A percentile compares a stretch with the other conserved stretches of the same genome.
phyloP scores from a whole-genome alignment of 2,113 vertebrate species.

The Chauna torquata region DNA sequence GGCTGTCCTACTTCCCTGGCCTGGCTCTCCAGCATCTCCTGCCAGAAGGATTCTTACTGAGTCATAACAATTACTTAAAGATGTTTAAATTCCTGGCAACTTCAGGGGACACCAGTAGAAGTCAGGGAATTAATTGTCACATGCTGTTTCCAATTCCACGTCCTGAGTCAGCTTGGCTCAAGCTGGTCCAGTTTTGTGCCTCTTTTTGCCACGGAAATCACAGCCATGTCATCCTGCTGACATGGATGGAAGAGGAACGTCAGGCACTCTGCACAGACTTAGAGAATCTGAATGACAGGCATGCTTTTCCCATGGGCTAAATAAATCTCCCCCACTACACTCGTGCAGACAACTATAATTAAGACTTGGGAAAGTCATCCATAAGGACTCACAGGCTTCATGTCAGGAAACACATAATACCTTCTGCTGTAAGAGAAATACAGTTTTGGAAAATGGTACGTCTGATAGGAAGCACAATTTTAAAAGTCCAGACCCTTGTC shows the following conservation, averaged over 20 bases:
- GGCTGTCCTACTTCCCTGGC: constrained; percentile 27
- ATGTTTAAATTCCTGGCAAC: constrained; percentile 52
- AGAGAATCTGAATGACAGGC: constrained; percentile 26
- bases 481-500: constrained; percentile 23
- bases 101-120: background rate
- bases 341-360: constrained; percentile 52
- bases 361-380: constrained; percentile 46
- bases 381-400: constrained; percentile 23
- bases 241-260: background rate
- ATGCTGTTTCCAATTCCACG: background rate
- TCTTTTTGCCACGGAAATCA: constrained; percentile 17
- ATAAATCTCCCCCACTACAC: constrained; percentile 50
- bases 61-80: constrained; percentile 59
- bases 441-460: background rate
- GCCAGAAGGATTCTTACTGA: constrained; percentile 42
- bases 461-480: constrained; percentile 29
- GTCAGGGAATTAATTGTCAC: constrained; percentile 10
- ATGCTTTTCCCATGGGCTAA: constrained; percentile 31
- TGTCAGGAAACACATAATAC: background rate
- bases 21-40: background rate
- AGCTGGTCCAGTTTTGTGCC: background rate
- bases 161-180: constrained; percentile 28
- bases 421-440: constrained; percentile 26
- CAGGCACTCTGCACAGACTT: background rate
- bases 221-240: background rate